Base-by-base conservation (phyloP, 2,888 invertebrate species). In the Halocaridina rubra region DNA sequence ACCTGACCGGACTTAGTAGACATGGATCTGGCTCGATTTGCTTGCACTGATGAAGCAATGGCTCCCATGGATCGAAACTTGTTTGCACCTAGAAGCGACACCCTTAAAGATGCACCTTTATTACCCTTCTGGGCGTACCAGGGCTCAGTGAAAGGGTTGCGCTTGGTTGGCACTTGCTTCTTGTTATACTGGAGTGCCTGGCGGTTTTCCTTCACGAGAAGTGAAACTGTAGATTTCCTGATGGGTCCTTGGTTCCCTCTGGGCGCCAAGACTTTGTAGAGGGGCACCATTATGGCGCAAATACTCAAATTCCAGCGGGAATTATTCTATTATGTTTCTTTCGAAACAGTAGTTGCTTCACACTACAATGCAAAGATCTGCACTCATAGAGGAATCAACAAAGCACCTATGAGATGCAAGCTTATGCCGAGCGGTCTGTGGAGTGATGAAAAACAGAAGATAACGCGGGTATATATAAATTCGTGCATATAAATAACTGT, bases 241-340 rank as follows among this genome's bases (percentile, higher is more conserved):
- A 69, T 24, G n/a, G 53, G 39, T 7, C 33, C n/a, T 3, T 27
- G 67, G 78, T 16, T n/a, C 3, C 53, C 53, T 4, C 64, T 13
- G 39, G 39, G 78, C 27, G 67, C 78, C 67, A 46, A 24, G 27
- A 46, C 69, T 39, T 24, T 78, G 30, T 46, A 67, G 29, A 78
- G 24, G 22, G 78, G 78, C 30, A 78, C 78, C 78, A 78, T 78
- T 78, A 78, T 78, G 78, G 78, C n/a, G 22, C 78, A 67, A 24
- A 19, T 57, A 10, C n/a, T n/a, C n/a, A n/a, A n/a, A n/a, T n/a
- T n/a, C n/a, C n/a, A n/a, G n/a, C n/a, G n/a, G n/a, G n/a, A n/a
- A 30, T 16, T 29, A 59, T 77, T 29, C 13, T 29, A 22, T 33
- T 32, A 29, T 32, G 22, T 78, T 30, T 39, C 46, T 78, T 33